Conservation (phyloP, 2,797 vertebrate species). For the Brachyrhaphis roseni region DNA sequence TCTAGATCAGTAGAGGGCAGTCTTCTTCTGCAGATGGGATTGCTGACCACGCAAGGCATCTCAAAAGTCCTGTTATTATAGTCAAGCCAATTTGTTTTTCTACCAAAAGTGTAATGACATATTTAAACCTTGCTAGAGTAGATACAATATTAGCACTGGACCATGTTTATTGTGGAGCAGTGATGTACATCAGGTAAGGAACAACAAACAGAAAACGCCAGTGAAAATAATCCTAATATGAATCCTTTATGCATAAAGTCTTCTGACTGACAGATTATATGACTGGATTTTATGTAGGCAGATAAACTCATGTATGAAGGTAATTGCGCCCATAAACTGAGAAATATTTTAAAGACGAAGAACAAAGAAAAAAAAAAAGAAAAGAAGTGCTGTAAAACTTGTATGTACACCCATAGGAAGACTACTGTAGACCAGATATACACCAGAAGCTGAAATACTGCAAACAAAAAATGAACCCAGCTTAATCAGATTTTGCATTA, state of each 20-base stretch:
- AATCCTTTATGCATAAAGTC: not conserved
- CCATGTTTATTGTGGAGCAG: not conserved
- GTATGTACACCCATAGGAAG: not conserved
- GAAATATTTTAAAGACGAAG: not conserved
- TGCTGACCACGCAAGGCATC: not conserved
- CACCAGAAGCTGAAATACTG: not conserved
- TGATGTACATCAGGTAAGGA: not conserved
- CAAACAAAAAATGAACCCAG: not conserved
- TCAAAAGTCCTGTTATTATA: not conserved
- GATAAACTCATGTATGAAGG: not conserved
- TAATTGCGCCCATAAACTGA: not conserved
- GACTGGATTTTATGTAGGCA: not conserved
- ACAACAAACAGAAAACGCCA: not conserved
- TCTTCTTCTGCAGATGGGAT: slow-evolving; percentile 34
- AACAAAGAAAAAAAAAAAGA: not conserved
- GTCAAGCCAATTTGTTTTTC: not conserved
- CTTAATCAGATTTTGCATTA: not conserved
- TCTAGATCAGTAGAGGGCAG: slow-evolving; percentile 62
- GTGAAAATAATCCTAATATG: not conserved
- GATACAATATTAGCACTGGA: not conserved
- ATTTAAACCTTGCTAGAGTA: not conserved
- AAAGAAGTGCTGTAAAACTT: not conserved
- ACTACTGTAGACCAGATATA: not conserved
- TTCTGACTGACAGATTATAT: not conserved
- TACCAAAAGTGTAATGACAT: not conserved